Evolutionary conservation across 2,113 vertebrate species (phyloP).

Genomic region (Potamarius usumacintae): DNA sequence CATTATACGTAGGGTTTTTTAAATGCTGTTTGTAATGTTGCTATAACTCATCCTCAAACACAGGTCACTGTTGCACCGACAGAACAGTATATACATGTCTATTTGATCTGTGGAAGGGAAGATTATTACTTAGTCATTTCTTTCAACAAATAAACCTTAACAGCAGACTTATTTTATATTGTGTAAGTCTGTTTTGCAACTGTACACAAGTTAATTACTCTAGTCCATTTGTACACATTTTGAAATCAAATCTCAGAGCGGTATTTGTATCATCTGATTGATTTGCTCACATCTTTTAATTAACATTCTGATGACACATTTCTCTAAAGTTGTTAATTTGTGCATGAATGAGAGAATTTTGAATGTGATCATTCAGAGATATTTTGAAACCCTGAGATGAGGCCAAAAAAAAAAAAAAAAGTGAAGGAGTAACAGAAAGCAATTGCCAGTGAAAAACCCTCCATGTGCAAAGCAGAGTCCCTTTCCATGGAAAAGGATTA

Average conservation of each 20-base stretch:
- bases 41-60: not conserved
- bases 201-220: constrained; percentile 20
- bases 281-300: constrained; percentile 31
- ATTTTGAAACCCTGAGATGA: constrained; percentile 19
- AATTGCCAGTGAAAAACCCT: constrained; percentile 8
- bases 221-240: constrained; percentile 27
- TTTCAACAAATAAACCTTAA: not conserved
- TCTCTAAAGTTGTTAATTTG: constrained; percentile 37
- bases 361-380: constrained; percentile 38
- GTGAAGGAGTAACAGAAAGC: constrained; percentile 36
- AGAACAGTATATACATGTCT: not conserved
- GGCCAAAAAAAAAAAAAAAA: constrained; percentile 1
- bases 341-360: constrained; percentile 35
- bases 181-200: not conserved
- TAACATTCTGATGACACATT: constrained; percentile 30
- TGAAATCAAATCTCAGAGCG: constrained; percentile 16
- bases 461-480: constrained; percentile 15
- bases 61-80: not conserved
- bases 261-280: constrained; percentile 30
- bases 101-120: not conserved
- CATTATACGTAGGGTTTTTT: not conserved
- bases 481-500: constrained; percentile 39
- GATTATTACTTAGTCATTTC: not conserved
- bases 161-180: not conserved
- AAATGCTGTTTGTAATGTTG: not conserved